phyloP scores from a whole-genome alignment of 2,113 vertebrate genomes.

The Gymnorhina tibicen region DNA sequence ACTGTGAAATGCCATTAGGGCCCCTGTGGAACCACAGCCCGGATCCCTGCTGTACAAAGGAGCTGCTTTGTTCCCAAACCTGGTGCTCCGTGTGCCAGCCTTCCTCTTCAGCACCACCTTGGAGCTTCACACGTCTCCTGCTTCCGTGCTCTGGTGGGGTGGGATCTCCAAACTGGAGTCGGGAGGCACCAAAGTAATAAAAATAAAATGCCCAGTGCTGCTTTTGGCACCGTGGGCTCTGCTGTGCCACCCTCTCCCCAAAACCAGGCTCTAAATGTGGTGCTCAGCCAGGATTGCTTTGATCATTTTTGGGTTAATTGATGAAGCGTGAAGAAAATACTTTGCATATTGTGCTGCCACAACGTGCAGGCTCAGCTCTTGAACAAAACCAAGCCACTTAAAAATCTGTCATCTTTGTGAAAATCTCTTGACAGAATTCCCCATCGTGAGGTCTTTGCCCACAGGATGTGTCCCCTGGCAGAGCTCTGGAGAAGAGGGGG shows the following conservation, averaged over 20 bases:
- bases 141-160: neutral
- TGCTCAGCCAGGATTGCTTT: neutral
- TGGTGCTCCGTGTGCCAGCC: neutral
- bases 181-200: neutral
- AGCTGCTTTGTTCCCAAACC: neutral
- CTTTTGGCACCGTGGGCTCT: neutral
- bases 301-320: neutral
- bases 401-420: neutral
- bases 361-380: neutral
- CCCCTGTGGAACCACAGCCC: neutral
- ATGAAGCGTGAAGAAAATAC: neutral
- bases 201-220: neutral
- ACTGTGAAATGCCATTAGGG: neutral
- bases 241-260: neutral
- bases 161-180: neutral
- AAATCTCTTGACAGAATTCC: conserved; percentile 46
- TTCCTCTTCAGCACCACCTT: neutral
- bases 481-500: neutral
- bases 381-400: rapidly evolving
- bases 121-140: neutral
- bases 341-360: neutral
- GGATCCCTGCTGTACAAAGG: neutral
- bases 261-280: neutral
- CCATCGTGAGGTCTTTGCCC: conserved; percentile 23
- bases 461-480: neutral